Conservation (phyloP, 2,888 invertebrate species). For the Isoperla grammatica region DNA sequence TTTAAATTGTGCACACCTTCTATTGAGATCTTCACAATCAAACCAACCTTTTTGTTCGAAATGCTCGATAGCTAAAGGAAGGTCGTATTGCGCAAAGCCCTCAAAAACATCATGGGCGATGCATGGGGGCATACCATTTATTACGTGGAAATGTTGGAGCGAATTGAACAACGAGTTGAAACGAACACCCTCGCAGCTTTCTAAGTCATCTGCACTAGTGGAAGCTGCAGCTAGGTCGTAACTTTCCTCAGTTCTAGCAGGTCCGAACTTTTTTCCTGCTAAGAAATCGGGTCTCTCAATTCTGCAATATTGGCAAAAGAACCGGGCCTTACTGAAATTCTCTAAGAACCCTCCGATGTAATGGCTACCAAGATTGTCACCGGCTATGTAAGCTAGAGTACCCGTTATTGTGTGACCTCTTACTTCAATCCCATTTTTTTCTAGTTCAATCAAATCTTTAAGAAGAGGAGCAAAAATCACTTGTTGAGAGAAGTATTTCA, state of each 20-base stretch:
- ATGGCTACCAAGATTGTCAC: conserved; percentile 17
- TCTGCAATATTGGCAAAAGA: conserved; percentile 11
- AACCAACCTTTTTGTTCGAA: not conserved
- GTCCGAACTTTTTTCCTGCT: not conserved
- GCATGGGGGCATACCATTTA: conserved; percentile 14
- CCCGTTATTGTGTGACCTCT: not conserved
- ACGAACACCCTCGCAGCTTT: not conserved
- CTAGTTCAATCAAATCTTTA: not conserved
- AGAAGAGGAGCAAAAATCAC: not conserved
- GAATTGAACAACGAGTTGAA: too few species aligned
- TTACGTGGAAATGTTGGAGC: not conserved
- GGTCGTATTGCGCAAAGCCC: conserved; percentile 11
- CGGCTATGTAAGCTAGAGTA: conserved; percentile 5
- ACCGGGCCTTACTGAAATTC: conserved; percentile 5
- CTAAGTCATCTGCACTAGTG: not conserved
- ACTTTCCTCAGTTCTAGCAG: not conserved
- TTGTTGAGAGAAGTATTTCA: not conserved
- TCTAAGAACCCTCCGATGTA: conserved; percentile 12
- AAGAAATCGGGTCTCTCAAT: not conserved
- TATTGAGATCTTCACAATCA: not conserved
- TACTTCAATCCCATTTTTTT: conserved; percentile 3
- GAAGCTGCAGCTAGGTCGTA: not conserved
- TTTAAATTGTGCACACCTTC: not conserved
- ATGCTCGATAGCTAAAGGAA: not conserved
- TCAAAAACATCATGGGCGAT: conserved; percentile 20